phyloP scores from a whole-genome alignment of 2,797 vertebrate genomes.

The Enteromius trimaculatus region DNA sequence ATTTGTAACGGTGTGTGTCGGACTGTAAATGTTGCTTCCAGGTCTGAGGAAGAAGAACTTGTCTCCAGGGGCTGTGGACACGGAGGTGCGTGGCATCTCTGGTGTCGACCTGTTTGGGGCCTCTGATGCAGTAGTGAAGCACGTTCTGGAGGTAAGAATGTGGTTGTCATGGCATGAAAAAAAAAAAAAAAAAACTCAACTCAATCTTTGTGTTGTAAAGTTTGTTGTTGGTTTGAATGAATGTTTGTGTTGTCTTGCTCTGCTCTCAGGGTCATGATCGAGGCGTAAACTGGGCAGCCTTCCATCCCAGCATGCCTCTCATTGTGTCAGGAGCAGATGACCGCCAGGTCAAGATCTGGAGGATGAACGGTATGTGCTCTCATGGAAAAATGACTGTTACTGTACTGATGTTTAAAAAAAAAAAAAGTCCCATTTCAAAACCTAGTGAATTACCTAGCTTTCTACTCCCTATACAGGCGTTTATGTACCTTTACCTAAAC shows the following conservation, averaged over 20 bases:
- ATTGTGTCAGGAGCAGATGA: slow-evolving; percentile 97
- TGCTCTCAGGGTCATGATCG: slow-evolving; percentile 88
- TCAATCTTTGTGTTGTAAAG: not conserved
- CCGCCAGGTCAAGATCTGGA: slow-evolving; percentile 97
- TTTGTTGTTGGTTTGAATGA: not conserved
- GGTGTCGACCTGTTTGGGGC: slow-evolving; percentile 95
- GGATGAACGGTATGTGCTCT: slow-evolving; percentile 85
- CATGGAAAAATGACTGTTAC: not conserved
- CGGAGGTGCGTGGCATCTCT: slow-evolving; percentile 91
- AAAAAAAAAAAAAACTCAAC: not conserved
- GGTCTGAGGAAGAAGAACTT: slow-evolving; percentile 97
- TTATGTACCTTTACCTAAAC: not conserved
- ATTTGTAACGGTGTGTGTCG: slow-evolving; percentile 67
- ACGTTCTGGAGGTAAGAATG: slow-evolving; percentile 91
- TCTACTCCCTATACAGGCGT: not conserved
- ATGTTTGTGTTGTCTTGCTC: slow-evolving; percentile 10
- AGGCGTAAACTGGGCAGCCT: slow-evolving; percentile 97
- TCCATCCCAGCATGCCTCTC: slow-evolving; percentile 96
- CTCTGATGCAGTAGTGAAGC: slow-evolving; percentile 95
- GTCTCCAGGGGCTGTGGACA: slow-evolving; percentile 93
- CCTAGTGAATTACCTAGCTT: not conserved
- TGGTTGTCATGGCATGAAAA: no score
- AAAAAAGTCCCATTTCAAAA: not conserved
- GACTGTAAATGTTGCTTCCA: slow-evolving; percentile 78
- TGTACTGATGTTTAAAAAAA: not conserved